phyloP scores from a whole-genome alignment of 2,888 invertebrate genomes.

The Clusia tigrina region DNA sequence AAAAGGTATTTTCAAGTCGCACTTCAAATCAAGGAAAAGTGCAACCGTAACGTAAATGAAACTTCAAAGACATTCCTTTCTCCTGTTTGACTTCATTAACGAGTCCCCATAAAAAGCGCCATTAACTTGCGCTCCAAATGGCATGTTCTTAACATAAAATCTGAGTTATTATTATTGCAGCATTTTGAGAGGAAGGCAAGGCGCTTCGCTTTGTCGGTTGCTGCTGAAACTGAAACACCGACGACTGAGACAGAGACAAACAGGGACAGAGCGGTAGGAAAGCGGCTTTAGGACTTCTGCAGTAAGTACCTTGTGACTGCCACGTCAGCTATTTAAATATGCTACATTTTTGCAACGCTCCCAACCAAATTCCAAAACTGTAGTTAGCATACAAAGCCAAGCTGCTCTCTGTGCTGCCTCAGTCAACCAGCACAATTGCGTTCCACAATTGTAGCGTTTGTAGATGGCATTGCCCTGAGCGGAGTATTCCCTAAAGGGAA shows the following conservation, averaged over 20 bases:
- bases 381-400: no score
- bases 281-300: slow-evolving; percentile 9
- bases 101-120: slow-evolving; percentile 27
- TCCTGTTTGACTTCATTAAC: slow-evolving; percentile 25
- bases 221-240: slow-evolving; percentile 15
- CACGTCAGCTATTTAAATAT: background rate
- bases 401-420: background rate
- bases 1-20: no score
- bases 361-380: no score
- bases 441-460: no score
- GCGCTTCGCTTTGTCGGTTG: slow-evolving; percentile 25
- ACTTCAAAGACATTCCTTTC: background rate
- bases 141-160: background rate
- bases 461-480: no score
- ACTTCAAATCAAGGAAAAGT: background rate
- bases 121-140: slow-evolving; percentile 14
- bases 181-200: background rate
- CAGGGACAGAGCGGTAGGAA: no score
- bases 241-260: slow-evolving; percentile 17
- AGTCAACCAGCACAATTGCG: no score
- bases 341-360: background rate
- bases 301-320: background rate
- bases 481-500: no score
- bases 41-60: background rate
- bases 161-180: slow-evolving; percentile 6